A percentile compares a stretch with the other conserved stretches of the same genome.
Evolutionary conservation across 2,888 invertebrate genomes (phyloP).

Genomic region (Acanthosoma haemorrhoidale): DNA sequence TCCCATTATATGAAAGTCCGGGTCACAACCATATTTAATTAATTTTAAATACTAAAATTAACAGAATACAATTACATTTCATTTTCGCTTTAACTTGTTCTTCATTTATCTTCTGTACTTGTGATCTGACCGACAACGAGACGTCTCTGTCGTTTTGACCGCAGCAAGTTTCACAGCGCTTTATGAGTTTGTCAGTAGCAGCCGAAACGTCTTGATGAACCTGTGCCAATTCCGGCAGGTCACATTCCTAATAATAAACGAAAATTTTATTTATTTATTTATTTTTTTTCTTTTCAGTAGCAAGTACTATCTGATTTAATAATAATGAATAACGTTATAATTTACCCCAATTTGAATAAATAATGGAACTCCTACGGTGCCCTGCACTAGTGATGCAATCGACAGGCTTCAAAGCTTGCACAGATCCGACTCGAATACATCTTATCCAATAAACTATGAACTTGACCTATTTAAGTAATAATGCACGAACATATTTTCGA

Average conservation of each 20-base stretch:
- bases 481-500: too few species aligned
- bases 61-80: neutral
- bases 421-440: too few species aligned
- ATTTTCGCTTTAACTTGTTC: slow-evolving; percentile 5
- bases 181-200: slow-evolving; percentile 30
- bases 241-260: slow-evolving; percentile 26
- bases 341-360: too few species aligned
- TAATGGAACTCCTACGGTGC: too few species aligned
- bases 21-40: too few species aligned
- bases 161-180: slow-evolving; percentile 18
- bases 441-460: too few species aligned
- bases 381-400: too few species aligned
- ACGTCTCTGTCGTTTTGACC: neutral
- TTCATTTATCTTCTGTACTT: neutral
- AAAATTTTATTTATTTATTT: neutral
- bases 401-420: too few species aligned
- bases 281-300: neutral
- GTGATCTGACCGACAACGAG: neutral
- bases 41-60: too few species aligned
- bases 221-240: slow-evolving; percentile 32
- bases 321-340: neutral
- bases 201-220: slow-evolving; percentile 34
- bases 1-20: too few species aligned
- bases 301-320: neutral
- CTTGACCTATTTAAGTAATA: too few species aligned